A percentile compares a stretch with the other conserved stretches of the same genome.
Evolutionary conservation across 2,797 vertebrate genomes (phyloP).

Genomic region (Hemitrygon akajei): DNA sequence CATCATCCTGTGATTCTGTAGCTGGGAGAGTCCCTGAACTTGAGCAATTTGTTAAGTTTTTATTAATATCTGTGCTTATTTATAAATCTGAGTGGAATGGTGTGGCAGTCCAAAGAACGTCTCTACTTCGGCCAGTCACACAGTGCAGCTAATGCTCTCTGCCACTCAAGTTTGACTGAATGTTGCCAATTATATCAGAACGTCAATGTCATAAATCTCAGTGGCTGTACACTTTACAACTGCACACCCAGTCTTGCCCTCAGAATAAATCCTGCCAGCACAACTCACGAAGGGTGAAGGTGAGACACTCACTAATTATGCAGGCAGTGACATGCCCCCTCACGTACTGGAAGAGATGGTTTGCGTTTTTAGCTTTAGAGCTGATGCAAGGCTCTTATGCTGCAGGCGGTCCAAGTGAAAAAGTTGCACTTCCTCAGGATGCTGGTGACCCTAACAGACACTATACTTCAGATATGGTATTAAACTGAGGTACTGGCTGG

Average conservation of each 20-base stretch:
- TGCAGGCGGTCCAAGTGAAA: not conserved
- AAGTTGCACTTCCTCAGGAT: too few relatives aligned
- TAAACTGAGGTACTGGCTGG: too few relatives aligned
- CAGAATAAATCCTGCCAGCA: constrained; percentile 4
- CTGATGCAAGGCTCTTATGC: not conserved
- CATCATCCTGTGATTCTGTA: not conserved
- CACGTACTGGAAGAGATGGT: not conserved
- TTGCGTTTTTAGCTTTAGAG: not conserved
- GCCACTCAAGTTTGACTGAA: not conserved
- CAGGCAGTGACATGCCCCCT: not conserved
- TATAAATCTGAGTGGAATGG: not conserved
- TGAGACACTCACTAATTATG: not conserved
- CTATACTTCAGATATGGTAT: too few relatives aligned
- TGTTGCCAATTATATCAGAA: constrained; percentile 24
- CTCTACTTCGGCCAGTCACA: not conserved
- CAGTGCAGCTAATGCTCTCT: not conserved
- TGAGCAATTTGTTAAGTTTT: not conserved
- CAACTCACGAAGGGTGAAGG: not conserved
- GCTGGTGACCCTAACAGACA: too few relatives aligned
- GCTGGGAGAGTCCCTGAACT: not conserved
- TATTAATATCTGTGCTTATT: not conserved
- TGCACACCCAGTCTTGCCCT: not conserved
- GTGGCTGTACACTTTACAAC: not conserved
- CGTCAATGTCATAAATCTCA: constrained; percentile 24
- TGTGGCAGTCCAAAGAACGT: not conserved